These are phyloP conservation scores for Urophycis tenuis DNA, from an alignment of 2,797 vertebrate species.

Conservation along the genomic window DNA sequence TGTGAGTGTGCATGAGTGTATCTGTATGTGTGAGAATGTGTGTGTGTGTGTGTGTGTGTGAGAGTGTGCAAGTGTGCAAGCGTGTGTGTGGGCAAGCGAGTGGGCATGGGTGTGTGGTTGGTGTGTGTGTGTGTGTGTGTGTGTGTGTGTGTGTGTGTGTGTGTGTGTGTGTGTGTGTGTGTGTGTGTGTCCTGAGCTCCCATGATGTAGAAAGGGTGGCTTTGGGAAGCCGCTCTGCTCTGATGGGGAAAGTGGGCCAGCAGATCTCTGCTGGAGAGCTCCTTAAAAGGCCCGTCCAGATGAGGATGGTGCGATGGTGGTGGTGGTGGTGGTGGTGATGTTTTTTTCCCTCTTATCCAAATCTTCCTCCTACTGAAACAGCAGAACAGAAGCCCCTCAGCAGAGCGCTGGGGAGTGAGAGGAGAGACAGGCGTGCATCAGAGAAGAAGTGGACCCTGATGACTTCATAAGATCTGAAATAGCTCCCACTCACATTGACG, in stretches of 20 bases:
- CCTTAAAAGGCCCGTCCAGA: constrained; percentile 78
- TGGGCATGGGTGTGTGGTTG: too few species aligned
- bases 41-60: not conserved
- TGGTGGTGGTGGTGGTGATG: too few species aligned
- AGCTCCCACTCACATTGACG: constrained; percentile 20
- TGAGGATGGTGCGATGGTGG: constrained; percentile 55
- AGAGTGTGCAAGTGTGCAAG: not conserved
- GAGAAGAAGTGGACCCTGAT: constrained; percentile 35
- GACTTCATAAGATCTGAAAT: constrained; percentile 59
- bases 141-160: not conserved
- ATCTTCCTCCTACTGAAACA: too few species aligned
- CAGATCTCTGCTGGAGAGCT: constrained; percentile 69
- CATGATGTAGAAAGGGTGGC: not conserved
- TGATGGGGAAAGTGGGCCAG: constrained; percentile 68
- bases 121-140: too few species aligned
- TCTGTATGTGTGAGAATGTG: too few species aligned
- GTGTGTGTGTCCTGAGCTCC: not conserved
- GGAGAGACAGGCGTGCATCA: too few species aligned
- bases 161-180: constrained; percentile 1
- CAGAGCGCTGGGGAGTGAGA: too few species aligned
- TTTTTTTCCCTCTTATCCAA: too few species aligned
- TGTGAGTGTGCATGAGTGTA: too few species aligned
- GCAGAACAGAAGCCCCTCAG: too few species aligned
- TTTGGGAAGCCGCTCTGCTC: not conserved
- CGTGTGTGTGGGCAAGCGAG: too few species aligned